Evolutionary conservation across 1,140 invertebrate species (phyloP).

Genomic region (Macrotrachela quadricornifera): DNA sequence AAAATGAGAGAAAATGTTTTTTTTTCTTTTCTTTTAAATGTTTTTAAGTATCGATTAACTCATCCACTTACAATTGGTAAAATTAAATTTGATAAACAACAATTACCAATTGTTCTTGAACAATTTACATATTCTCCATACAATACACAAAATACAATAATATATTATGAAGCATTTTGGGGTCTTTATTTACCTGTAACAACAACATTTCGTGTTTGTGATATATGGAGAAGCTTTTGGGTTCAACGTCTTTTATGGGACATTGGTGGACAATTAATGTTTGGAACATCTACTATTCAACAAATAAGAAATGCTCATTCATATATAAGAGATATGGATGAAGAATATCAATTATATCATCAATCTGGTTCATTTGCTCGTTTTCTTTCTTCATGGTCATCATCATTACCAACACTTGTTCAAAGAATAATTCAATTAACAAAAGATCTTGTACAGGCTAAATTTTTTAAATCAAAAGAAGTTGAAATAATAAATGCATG

Average conservation of each 20-base stretch:
- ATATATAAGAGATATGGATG: conserved; percentile 13
- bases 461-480: conserved; percentile 13
- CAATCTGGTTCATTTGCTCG: conserved; percentile 11
- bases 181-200: conserved; percentile 15
- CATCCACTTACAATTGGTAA: conserved; percentile 6
- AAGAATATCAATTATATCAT: conserved; percentile 14
- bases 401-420: conserved; percentile 10
- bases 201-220: conserved; percentile 16
- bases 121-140: conserved; percentile 15
- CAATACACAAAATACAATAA: conserved; percentile 24
- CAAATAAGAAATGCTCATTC: conserved; percentile 13
- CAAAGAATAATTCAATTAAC: conserved; percentile 11
- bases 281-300: conserved; percentile 13
- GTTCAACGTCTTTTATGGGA: conserved; percentile 17
- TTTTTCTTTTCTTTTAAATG: too few species aligned
- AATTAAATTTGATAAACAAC: conserved; percentile 12
- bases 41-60: conserved; percentile 18
- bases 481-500: conserved; percentile 10
- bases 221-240: conserved; percentile 23
- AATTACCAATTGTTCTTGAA: conserved; percentile 12
- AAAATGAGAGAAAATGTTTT: too few species aligned
- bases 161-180: conserved; percentile 18
- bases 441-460: conserved; percentile 9
- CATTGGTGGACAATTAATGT: conserved; percentile 14
- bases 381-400: conserved; percentile 13